Evolutionary conservation across 2,797 vertebrate species (phyloP).

Genomic region (Eleutherodactylus coqui): DNA sequence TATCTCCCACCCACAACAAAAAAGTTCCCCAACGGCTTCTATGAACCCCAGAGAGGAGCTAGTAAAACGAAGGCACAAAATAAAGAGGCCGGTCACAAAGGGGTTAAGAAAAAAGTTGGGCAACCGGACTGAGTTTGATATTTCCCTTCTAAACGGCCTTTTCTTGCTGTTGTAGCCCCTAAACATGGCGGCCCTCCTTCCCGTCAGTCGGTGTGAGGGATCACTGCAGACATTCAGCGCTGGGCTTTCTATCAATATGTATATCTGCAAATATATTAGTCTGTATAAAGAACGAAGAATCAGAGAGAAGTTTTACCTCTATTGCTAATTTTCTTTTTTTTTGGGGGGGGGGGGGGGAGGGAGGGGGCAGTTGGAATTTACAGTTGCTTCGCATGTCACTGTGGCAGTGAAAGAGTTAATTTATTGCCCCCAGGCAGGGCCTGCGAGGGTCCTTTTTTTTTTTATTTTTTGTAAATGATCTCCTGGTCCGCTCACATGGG

Average conservation of each 20-base stretch:
- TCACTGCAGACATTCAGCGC: slow-evolving; percentile 11
- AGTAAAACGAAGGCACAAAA: too few relatives aligned
- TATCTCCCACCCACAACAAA: too few relatives aligned
- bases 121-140: neutral
- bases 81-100: too few relatives aligned
- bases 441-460: slow-evolving; percentile 28
- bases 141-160: neutral
- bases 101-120: neutral
- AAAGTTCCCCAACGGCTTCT: too few relatives aligned
- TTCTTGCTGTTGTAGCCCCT: neutral
- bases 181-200: neutral
- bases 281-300: neutral
- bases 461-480: neutral
- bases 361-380: neutral
- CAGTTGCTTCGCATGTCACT: neutral
- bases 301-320: neutral
- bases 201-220: neutral
- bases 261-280: slow-evolving; percentile 24
- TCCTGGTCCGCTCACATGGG: neutral
- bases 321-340: neutral
- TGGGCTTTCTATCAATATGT: neutral
- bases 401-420: slow-evolving; percentile 30
- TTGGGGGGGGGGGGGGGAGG: too few relatives aligned
- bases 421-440: slow-evolving; percentile 55
- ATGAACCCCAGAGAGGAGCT: too few relatives aligned